Conservation (phyloP, 2,888 invertebrate species). For the Rhopalosiphum nymphaeae region DNA sequence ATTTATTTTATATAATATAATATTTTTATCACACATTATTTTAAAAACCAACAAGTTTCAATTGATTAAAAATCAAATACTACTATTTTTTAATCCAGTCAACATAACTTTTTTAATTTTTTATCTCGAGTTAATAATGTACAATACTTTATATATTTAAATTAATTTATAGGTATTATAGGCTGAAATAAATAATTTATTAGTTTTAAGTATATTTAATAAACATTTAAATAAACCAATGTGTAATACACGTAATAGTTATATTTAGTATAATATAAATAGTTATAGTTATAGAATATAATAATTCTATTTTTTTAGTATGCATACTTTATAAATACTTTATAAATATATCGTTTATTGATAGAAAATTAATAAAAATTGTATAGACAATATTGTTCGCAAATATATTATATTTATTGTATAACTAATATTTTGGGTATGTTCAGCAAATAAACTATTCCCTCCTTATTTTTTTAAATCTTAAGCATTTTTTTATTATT, state of each 20-base stretch:
- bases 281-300: no score
- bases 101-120: background rate
- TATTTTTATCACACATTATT: no score
- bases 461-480: background rate
- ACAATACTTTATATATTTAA: background rate
- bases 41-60: background rate
- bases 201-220: no score
- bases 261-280: no score
- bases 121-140: background rate
- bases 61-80: background rate
- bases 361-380: background rate
- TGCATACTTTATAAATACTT: background rate
- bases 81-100: background rate
- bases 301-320: background rate
- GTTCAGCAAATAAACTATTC: background rate
- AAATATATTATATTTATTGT: background rate
- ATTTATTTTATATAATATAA: background rate
- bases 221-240: no score
- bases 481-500: background rate
- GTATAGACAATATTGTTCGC: background rate
- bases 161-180: background rate
- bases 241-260: no score
- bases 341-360: background rate
- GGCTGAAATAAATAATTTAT: no score
- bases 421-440: background rate